Percentiles rank a stretch among this genome's conserved stretches.
Conservation (phyloP, 2,888 invertebrate genomes). For the Elegia similella region DNA sequence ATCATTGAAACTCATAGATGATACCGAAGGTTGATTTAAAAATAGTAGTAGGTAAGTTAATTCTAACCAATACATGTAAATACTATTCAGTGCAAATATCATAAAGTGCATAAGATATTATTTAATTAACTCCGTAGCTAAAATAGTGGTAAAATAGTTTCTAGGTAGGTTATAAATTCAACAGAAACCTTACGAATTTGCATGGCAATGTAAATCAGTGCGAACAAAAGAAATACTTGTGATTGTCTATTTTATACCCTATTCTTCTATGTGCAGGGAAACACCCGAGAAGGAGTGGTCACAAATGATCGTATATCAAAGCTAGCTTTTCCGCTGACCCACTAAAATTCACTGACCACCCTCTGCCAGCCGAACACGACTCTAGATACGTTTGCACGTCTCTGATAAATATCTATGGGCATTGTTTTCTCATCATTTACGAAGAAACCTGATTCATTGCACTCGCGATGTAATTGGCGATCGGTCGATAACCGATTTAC, state of each 20-base stretch:
- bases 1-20: constrained; percentile 26
- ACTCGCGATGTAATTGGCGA: constrained; percentile 38
- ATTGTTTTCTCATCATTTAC: constrained; percentile 51
- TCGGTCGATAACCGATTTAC: constrained; percentile 47
- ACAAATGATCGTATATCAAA: constrained; percentile 36
- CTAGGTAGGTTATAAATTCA: neutral
- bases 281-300: constrained; percentile 32
- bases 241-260: constrained; percentile 42
- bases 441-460: constrained; percentile 50
- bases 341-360: constrained; percentile 32
- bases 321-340: constrained; percentile 34
- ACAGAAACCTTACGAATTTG: neutral
- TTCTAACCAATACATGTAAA: no score
- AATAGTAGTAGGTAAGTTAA: neutral
- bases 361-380: constrained; percentile 37
- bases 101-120: no score
- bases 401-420: constrained; percentile 46
- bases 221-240: constrained; percentile 46
- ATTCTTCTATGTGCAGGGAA: constrained; percentile 34
- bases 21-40: neutral
- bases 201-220: constrained; percentile 18
- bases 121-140: no score
- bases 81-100: no score
- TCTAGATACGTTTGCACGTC: constrained; percentile 45
- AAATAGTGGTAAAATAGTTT: no score